A percentile compares a stretch with the other conserved stretches of the same genome.
phyloP scores from a whole-genome alignment of 2,113 vertebrate species.

The Mohoua ochrocephala region DNA sequence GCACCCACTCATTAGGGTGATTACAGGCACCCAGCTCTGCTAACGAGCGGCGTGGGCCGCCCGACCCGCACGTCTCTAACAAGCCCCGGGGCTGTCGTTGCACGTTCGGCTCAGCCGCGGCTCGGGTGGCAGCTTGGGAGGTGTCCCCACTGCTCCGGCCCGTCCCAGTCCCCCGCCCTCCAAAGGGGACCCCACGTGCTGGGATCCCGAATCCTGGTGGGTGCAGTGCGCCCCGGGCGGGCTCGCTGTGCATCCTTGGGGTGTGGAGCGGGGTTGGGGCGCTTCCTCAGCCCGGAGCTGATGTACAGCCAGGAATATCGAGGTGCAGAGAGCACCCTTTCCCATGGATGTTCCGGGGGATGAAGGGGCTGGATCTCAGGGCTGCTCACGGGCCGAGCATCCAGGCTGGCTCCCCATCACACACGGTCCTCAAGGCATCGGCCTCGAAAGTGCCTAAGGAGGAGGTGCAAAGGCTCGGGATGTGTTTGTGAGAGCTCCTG shows the following conservation, averaged over 20 bases:
- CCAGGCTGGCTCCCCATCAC: background rate
- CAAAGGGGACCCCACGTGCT: background rate
- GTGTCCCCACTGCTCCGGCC: background rate
- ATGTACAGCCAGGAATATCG: rapidly evolving
- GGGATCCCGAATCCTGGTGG: rapidly evolving
- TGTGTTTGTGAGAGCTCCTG: background rate
- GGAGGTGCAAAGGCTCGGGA: background rate
- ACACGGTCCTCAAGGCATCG: rapidly evolving
- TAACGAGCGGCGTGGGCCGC: background rate
- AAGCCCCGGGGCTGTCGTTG: background rate
- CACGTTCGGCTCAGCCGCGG: background rate
- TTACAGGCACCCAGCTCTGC: background rate
- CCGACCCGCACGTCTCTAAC: background rate
- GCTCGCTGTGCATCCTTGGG: rapidly evolving
- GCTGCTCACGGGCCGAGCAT: background rate
- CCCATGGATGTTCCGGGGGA: rapidly evolving
- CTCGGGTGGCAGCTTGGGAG: background rate
- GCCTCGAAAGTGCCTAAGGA: background rate
- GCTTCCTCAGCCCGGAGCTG: background rate
- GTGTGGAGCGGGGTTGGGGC: rapidly evolving
- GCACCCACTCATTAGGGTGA: background rate
- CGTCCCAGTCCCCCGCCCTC: rapidly evolving
- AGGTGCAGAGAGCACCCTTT: background rate
- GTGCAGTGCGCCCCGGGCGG: rapidly evolving
- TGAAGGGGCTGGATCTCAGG: background rate